Percentiles rank a stretch among this genome's conserved stretches.
Evolutionary conservation across 2,888 invertebrate genomes (phyloP).

Genomic region (Acanthosepion esculentum): DNA sequence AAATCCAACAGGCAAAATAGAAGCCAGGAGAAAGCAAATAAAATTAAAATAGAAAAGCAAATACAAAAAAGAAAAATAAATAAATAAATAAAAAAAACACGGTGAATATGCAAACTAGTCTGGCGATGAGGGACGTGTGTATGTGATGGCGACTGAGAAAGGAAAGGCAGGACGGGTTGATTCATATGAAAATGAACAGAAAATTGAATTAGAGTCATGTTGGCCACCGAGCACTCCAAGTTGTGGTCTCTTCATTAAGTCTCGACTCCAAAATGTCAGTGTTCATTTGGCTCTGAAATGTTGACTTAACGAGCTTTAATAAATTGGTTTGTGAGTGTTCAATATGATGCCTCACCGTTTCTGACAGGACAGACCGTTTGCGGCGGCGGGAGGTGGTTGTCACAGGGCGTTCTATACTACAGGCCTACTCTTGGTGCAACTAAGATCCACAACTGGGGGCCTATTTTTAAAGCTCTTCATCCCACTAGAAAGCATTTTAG

Average conservation of each 20-base stretch:
- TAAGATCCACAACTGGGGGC: too few relatives aligned
- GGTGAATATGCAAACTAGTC: too few relatives aligned
- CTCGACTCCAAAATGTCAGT: background rate
- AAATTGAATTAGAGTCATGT: background rate
- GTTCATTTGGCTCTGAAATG: background rate
- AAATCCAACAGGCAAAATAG: too few relatives aligned
- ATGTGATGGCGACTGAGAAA: background rate
- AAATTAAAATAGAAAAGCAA: too few relatives aligned
- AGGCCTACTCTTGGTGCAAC: too few relatives aligned
- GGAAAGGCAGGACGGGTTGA: background rate
- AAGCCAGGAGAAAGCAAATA: too few relatives aligned
- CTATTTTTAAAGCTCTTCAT: too few relatives aligned
- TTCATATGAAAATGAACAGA: background rate
- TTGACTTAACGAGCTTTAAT: background rate
- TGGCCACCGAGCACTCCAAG: background rate
- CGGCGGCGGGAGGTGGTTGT: background rate
- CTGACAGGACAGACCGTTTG: background rate
- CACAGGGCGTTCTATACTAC: too few relatives aligned
- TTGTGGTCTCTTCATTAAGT: background rate
- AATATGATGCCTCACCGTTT: background rate
- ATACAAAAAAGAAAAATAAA: too few relatives aligned
- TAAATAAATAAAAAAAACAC: too few relatives aligned
- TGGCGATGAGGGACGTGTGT: background rate
- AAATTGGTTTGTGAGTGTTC: background rate
- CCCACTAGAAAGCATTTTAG: too few relatives aligned